Evolutionary conservation across 2,797 vertebrate species (phyloP), one percentile per base, ranked within the genome.

Genomic region (Pygocentrus nattereri): DNA sequence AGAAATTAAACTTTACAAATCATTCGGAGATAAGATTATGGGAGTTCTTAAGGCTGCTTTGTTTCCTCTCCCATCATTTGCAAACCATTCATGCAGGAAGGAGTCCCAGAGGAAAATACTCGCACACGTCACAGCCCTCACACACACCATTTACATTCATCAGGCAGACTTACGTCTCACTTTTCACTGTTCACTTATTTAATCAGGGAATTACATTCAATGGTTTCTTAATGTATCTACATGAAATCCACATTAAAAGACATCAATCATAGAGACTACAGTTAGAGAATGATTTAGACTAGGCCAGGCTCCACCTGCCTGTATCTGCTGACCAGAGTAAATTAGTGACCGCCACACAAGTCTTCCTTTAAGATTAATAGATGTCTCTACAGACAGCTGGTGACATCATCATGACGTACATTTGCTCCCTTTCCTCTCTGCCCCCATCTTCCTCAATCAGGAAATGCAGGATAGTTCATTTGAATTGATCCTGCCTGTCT

Each of bases 1-100:
- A 86, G 81, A 91, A 92, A 90, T 93, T 88, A 92, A 94, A 91
- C 86, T 91, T 93, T 82, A 86, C 90, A 90, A 91, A 93, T 90
- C 88, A 76, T 79, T 82, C 76, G 59, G 85, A 82, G 80, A 87
- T 78, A 85, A 83, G 78, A 90, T 90, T 85, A 81, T 86, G 87
- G 72, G 89, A 89, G 80, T 77, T 88, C 89, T 90, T 82, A 85
- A 81, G 85, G 76, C 77, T 82, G 75, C 54, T 59, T 69, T 38
- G 23, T 52, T 75, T 67, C 38, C 50, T 72, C 50, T 58, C 68
- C 30, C 23, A 59, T 21, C 3, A 23, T 72, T 69, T 59, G 23
- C 54, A 68, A 69, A 74, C 41, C 69, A 79, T 50, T 68, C n/a
- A 21, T 44, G 58, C 7, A 67, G 68, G 50, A 82, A 71, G 56